These are phyloP conservation scores for Axis porcinus DNA, from an alignment of 2,113 vertebrate species.

Conservation along the genomic window DNA sequence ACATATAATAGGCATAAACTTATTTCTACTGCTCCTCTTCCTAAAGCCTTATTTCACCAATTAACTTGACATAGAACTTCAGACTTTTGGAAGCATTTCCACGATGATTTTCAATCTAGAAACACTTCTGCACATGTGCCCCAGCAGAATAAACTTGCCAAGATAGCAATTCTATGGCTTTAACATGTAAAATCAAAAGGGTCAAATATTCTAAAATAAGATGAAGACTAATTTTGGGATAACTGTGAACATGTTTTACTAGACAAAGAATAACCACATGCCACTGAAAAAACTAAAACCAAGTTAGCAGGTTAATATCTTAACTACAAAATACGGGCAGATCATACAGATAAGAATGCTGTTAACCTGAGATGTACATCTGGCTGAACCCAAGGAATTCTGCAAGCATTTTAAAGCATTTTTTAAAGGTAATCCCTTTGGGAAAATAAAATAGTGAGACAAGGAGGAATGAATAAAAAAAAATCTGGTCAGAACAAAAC, in stretches of 20 bases:
- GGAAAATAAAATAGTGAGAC: not conserved
- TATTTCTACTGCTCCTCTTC: not conserved
- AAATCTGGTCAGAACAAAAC: not conserved
- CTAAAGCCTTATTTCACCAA: not conserved
- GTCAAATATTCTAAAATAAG: conserved; percentile 2
- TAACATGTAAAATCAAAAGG: not conserved
- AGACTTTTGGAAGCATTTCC: not conserved
- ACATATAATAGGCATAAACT: not conserved
- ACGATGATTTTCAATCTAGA: not conserved
- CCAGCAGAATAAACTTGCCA: not conserved
- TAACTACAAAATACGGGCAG: not conserved
- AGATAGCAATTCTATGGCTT: not conserved
- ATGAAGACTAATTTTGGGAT: not conserved
- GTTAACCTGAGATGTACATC: not conserved
- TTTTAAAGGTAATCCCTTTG: not conserved
- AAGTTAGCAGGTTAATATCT: not conserved
- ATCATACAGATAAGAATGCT: not conserved
- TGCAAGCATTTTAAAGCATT: not conserved
- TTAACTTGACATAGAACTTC: not conserved
- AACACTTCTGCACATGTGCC: not conserved
- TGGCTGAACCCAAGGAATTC: not conserved
- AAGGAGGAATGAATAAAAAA: not conserved
- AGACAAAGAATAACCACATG: not conserved
- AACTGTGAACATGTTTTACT: not conserved
- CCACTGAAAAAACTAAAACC: not conserved